These are phyloP conservation scores for Callospermophilus lateralis DNA, from an alignment of 2,113 vertebrate species.

Conservation along the genomic window DNA sequence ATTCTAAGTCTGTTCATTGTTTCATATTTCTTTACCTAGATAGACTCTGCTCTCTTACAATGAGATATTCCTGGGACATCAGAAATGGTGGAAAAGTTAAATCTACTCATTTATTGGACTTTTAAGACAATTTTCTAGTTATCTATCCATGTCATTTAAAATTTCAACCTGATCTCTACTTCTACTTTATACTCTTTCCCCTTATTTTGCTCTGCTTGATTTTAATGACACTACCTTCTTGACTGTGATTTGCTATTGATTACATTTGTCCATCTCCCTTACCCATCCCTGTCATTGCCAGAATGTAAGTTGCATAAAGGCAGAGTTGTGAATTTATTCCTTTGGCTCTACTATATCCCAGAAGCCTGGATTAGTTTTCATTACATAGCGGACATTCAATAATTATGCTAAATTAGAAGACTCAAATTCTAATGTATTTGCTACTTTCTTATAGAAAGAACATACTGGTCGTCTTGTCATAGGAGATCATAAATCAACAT, in stretches of 20 bases:
- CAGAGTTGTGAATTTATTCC: constrained; percentile 17
- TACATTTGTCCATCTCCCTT: neutral
- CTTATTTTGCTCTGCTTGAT: neutral
- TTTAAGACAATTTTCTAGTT: constrained; percentile 25
- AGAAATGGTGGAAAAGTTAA: constrained; percentile 32
- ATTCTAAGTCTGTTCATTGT: neutral
- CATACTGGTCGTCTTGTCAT: constrained; percentile 92
- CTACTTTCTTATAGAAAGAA: constrained; percentile 89
- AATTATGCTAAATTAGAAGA: constrained; percentile 52
- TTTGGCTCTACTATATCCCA: neutral
- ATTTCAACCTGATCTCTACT: neutral
- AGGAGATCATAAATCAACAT: constrained; percentile 93
- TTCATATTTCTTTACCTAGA: constrained; percentile 45
- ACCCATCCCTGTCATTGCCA: neutral
- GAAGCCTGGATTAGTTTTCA: neutral
- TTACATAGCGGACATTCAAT: neutral
- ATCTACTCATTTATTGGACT: constrained; percentile 22
- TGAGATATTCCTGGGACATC: neutral
- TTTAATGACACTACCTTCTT: neutral
- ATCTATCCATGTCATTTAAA: neutral
- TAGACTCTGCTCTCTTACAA: constrained; percentile 10
- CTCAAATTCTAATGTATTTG: constrained; percentile 84
- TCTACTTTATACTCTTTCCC: neutral
- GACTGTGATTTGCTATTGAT: neutral
- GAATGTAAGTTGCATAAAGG: constrained; percentile 31